Evolutionary conservation across 2,113 vertebrate genomes (phyloP).

Genomic region (Scartelaos histophorus): DNA sequence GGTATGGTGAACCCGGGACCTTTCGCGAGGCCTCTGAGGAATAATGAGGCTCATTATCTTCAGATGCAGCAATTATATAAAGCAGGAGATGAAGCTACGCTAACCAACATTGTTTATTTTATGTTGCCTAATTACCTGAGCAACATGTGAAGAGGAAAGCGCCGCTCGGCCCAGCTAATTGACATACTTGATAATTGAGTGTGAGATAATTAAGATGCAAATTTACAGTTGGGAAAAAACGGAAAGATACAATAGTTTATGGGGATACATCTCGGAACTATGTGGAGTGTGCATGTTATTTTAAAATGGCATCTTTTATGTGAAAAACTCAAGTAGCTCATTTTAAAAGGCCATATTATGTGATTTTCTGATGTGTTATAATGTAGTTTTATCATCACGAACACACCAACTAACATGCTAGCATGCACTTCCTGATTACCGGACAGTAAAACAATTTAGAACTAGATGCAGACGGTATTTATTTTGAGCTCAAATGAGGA

Average conservation of each 20-base stretch:
- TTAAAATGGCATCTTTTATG: too few species aligned
- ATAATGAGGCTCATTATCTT: conserved; percentile 5
- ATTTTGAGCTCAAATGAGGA: too few species aligned
- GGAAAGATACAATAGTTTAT: background rate
- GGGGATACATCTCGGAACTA: background rate
- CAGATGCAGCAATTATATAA: conserved; percentile 5
- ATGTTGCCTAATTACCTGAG: background rate
- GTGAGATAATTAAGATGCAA: background rate
- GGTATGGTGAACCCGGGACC: background rate
- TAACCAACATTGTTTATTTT: conserved; percentile 2
- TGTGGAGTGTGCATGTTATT: background rate
- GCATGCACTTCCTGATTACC: too few species aligned
- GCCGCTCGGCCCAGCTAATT: background rate
- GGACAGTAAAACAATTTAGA: too few species aligned
- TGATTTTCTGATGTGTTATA: too few species aligned
- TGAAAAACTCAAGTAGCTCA: too few species aligned
- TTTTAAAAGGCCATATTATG: too few species aligned
- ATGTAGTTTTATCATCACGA: too few species aligned
- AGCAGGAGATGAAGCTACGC: background rate
- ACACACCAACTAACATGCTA: too few species aligned
- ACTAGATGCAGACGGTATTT: too few species aligned
- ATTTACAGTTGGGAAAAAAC: background rate
- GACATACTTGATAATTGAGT: background rate
- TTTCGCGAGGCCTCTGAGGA: background rate
- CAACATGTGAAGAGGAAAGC: background rate